Base-by-base conservation (phyloP, 92 coral and sea anemone species). In the Isaurus tuberculatus region DNA sequence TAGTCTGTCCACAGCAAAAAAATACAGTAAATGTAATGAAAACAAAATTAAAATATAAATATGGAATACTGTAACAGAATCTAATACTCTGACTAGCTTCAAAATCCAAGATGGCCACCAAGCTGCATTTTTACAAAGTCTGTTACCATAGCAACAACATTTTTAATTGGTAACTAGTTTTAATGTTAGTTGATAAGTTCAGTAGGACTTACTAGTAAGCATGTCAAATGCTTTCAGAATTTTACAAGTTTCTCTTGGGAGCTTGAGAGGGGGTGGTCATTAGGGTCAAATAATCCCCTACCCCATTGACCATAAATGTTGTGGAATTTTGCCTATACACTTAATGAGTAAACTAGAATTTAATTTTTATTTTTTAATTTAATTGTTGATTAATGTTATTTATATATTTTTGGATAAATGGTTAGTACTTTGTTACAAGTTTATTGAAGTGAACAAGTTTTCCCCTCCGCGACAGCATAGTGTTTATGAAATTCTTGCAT, bases 21-120 rank as follows among this genome's bases (percentile, higher is more conserved):
- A 40, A 40, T 40, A 9, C 44, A 40, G 44, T 40, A 40, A 40
- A 40, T 40, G 44, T 40, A 40, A 40, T 40, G 44, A 40, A 40
- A 40, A 40, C n/a, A n/a, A n/a, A n/a, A n/a, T n/a, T n/a, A n/a
- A n/a, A n/a, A n/a, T n/a, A n/a, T n/a, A n/a, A n/a, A 63, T 57
- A n/a, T 57, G 64, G 64, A 57, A 57, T 27, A 64, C 70, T 64
- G n/a, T 64, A 64, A 64, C 70, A 64, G 36, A 64, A 64, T 64
- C 5, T 8, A 64, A 64, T 26, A 27, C 37, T 27, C 70, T 27
- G 70, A 61, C 36, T 64, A 27, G 36, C 70, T 64, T 64, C 36
- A 26, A 64, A 64, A 64, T 64, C 70, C 70, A 64, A 64, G 70
- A 0, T 26, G 40, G 70, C 70, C 34, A 10, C 33, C 69, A 64